phyloP scores from a whole-genome alignment of 2,797 vertebrate species.

The Gymnopithys bicolor region DNA sequence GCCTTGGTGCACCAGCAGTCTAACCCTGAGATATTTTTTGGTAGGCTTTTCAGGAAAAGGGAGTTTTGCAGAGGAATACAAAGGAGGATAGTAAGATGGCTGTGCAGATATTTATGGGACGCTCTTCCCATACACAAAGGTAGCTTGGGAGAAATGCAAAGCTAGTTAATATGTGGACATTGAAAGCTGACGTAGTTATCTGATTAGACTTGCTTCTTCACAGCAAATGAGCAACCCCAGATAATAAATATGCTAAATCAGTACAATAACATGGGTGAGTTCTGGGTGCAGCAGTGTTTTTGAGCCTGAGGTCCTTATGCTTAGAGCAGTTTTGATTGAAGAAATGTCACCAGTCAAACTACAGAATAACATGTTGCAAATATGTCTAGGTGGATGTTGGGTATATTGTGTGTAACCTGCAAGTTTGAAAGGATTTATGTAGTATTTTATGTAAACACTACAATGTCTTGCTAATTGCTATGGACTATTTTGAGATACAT shows the following conservation, averaged over 20 bases:
- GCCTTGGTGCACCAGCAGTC: not conserved
- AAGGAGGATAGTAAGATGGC: not conserved
- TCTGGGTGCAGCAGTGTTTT: not conserved
- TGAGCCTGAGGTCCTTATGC: not conserved
- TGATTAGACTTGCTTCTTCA: conserved; percentile 1
- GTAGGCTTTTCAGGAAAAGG: conserved; percentile 16
- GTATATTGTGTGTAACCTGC: not conserved
- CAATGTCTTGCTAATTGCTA: not conserved
- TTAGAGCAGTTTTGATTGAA: not conserved
- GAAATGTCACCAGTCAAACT: not conserved
- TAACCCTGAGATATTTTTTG: not conserved
- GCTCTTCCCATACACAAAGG: not conserved
- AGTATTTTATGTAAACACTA: not conserved
- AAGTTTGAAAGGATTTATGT: not conserved
- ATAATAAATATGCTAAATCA: not conserved
- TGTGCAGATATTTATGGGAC: not conserved
- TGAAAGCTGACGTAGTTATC: not conserved
- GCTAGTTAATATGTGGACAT: not conserved
- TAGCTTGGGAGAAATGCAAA: conserved; percentile 10
- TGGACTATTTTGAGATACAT: not conserved
- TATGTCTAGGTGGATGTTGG: too few species aligned
- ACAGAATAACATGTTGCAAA: not conserved
- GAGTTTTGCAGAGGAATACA: not conserved
- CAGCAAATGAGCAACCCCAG: not conserved
- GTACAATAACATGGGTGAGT: not conserved